These are phyloP conservation scores for Hypothenemus hampei DNA, from an alignment of 1,140 invertebrate genomes.

Conservation along the genomic window DNA sequence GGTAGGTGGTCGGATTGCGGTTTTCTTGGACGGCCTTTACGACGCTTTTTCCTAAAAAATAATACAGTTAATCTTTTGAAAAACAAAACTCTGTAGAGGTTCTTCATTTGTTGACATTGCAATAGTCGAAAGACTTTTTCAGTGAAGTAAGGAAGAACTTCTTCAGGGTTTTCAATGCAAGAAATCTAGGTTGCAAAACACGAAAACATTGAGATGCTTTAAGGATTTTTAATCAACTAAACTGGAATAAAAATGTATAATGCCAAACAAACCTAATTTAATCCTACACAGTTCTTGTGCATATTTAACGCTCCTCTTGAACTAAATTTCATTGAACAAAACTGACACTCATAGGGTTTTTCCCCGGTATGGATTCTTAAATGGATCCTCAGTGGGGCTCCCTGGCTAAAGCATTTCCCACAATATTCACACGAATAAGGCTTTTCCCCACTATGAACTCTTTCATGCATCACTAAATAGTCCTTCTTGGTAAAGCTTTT, in stretches of 20 bases:
- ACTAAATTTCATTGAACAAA: slow-evolving; percentile 36
- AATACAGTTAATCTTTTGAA: background rate
- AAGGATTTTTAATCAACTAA: no score
- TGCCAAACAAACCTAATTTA: background rate
- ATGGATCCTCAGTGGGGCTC: slow-evolving; percentile 47
- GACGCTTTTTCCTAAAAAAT: slow-evolving; percentile 19
- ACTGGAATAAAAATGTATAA: background rate
- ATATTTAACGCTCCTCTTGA: slow-evolving; percentile 37
- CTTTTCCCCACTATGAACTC: slow-evolving; percentile 53
- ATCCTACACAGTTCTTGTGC: slow-evolving; percentile 40
- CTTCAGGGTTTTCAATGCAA: no score
- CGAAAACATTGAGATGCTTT: no score
- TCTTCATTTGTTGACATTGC: no score
- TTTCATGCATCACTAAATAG: slow-evolving; percentile 54
- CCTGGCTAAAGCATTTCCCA: slow-evolving; percentile 49
- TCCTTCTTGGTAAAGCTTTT: slow-evolving; percentile 53
- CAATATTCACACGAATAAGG: slow-evolving; percentile 53
- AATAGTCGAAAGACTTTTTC: no score
- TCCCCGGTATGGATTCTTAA: slow-evolving; percentile 45
- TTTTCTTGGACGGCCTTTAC: slow-evolving; percentile 4
- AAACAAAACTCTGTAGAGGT: no score
- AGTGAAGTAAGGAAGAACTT: no score
- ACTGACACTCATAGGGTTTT: slow-evolving; percentile 38
- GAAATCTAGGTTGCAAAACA: no score
- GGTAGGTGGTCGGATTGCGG: background rate